Conservation (phyloP, 2,113 vertebrate genomes). For the Pycnonotus jocosus region DNA sequence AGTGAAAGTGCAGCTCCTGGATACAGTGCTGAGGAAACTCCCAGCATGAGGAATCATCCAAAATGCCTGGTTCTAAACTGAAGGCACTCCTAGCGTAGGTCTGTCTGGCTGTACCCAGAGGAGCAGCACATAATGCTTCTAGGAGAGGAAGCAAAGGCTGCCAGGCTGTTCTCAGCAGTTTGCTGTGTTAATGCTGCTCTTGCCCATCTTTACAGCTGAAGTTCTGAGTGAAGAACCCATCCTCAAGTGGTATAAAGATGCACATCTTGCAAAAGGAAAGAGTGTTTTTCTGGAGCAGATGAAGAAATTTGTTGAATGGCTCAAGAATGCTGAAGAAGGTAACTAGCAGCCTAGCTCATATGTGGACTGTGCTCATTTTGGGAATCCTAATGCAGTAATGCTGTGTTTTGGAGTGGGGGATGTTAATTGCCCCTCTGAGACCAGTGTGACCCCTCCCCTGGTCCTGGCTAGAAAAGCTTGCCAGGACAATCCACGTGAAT, state of each 20-base stretch:
- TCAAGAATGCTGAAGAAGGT: slow-evolving; percentile 99
- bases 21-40: not conserved
- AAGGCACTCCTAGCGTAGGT: not conserved
- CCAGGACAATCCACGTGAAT: fast-evolving
- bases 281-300: slow-evolving; percentile 98
- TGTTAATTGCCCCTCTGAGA: not conserved
- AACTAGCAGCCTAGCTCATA: not conserved
- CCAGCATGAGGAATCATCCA: not conserved
- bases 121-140: fast-evolving
- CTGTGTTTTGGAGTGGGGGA: not conserved
- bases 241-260: slow-evolving; percentile 95
- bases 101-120: fast-evolving
- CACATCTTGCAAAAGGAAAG: slow-evolving; percentile 91
- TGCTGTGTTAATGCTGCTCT: not conserved
- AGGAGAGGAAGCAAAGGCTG: not conserved
- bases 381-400: not conserved
- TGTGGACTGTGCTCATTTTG: not conserved
- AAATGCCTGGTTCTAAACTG: not conserved
- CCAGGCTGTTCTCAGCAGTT: not conserved
- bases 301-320: slow-evolving; percentile 99
- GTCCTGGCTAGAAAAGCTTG: not conserved
- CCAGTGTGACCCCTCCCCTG: fast-evolving
- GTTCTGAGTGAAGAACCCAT: slow-evolving; percentile 98
- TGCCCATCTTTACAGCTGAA: slow-evolving; percentile 76
- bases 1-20: not conserved